Evolutionary conservation across 1,140 invertebrate genomes (phyloP), one percentile per base, ranked within the genome.

Genomic region (Oncopodura yosiiana): DNA sequence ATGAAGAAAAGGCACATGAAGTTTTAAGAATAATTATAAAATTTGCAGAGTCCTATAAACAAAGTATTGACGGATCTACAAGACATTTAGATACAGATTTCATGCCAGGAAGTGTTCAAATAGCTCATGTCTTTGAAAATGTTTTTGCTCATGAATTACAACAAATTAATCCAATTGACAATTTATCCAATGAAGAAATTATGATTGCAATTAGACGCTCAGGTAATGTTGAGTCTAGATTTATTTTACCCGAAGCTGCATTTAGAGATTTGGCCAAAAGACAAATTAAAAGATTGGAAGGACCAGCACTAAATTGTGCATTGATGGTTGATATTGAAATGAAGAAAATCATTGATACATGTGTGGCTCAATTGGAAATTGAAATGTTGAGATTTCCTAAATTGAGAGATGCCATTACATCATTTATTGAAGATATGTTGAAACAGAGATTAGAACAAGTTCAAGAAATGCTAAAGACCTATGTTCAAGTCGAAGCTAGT

Each of bases 311-410:
- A 45, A 76, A 91, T 41, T 98, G 94, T 74, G 91, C 98, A 2
- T 94, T 98, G 70, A 74, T 98, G 60, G 87, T 98, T 41, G 94
- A 99, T 65, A 93, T 98, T 69, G 94, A 99, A 74, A 94, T 99
- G 91, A 93, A 97, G 70, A 78, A 93, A 39, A 98, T 99, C 65
- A 94, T 99, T 65, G 87, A 95, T 69, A 91, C 96, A 69, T 83
- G 79, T 48, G 91, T 94, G 38, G 92, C 84, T 2, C 37, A 12
- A 29, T 38, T 19, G 18, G 91, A 94, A 72, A 87, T 92, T 26
- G 86, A 97, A 71, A 94, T 98, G 73, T 94, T 99, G 74, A 94
- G 95, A n/a, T 99, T 99, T 70, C 95, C 95, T 3, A 88, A 92
- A 68, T 74, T 99, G 8, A 87, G 98, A 71, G 94, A 98, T 67